phyloP scores from a whole-genome alignment of 64 coral and sea anemone species.

The Stichodactyla mertensii region DNA sequence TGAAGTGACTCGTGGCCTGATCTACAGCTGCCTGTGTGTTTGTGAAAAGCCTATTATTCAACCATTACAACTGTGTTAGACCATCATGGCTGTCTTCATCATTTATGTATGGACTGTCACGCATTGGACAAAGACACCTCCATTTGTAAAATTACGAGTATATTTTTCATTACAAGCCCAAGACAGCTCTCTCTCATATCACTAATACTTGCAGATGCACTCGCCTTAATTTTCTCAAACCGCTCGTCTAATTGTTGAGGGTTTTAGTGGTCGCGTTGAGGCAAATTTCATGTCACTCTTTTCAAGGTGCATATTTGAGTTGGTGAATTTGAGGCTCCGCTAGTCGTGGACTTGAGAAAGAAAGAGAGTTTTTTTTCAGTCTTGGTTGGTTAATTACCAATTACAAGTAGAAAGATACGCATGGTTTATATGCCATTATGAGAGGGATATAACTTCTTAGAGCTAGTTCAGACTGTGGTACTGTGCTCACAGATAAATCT shows the following conservation, averaged over 20 bases:
- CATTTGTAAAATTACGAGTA: conserved; percentile 77
- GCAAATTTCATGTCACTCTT: conserved; percentile 38
- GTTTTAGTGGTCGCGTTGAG: conserved; percentile 48
- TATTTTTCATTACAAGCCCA: conserved; percentile 24
- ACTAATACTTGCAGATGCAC: conserved; percentile 55
- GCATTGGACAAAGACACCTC: conserved; percentile 71
- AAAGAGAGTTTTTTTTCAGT: not conserved
- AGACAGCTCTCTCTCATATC: conserved; percentile 42
- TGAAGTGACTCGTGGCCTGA: conserved; percentile 3
- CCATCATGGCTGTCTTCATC: conserved; percentile 86
- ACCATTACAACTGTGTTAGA: conserved; percentile 88
- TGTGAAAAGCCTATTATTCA: conserved; percentile 91
- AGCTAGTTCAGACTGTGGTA: conserved; percentile 42
- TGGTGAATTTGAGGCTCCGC: not conserved
- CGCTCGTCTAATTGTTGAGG: conserved; percentile 42
- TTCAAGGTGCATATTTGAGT: conserved; percentile 12
- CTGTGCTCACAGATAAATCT: conserved; percentile 15
- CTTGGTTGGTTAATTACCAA: not conserved
- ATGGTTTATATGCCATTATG: not conserved
- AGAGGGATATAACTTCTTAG: conserved; percentile 62
- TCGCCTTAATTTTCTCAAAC: conserved; percentile 49
- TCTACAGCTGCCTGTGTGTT: conserved; percentile 30
- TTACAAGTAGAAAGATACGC: conserved; percentile 1
- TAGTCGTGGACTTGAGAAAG: not conserved
- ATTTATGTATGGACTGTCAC: conserved; percentile 96